Evolutionary conservation across 2,797 vertebrate species (phyloP).

Genomic region (Pelodytes ibericus): DNA sequence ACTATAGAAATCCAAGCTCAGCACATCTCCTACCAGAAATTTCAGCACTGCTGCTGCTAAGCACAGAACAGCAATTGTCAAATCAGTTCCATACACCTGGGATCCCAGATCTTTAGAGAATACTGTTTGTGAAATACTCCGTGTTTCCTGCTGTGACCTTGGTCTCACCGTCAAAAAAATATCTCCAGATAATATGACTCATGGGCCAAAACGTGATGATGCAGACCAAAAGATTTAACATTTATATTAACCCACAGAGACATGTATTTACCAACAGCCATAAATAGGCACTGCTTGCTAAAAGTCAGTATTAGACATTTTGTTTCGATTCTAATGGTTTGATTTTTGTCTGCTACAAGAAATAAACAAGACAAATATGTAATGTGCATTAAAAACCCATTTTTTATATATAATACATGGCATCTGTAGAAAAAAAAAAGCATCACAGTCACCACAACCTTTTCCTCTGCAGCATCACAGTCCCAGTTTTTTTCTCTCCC

Average conservation of each 20-base stretch:
- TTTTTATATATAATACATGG: too few species aligned
- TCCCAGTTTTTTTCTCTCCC: too few species aligned
- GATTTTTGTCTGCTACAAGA: too few species aligned
- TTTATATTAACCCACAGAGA: constrained; percentile 1
- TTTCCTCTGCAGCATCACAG: too few species aligned
- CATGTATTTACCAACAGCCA: not conserved
- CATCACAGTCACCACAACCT: too few species aligned
- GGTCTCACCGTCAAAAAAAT: not conserved
- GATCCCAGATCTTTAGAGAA: constrained; percentile 1
- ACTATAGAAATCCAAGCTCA: not conserved
- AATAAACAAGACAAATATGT: not conserved
- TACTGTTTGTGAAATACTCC: constrained; percentile 6
- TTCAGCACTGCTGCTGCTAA: constrained; percentile 2
- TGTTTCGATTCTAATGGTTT: not conserved
- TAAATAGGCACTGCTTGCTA: not conserved
- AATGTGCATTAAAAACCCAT: too few species aligned
- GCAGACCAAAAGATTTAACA: not conserved
- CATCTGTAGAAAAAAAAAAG: too few species aligned
- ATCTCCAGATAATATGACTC: constrained; percentile 8
- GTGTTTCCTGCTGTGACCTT: constrained; percentile 9
- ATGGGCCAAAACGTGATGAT: not conserved
- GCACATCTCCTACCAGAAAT: constrained; percentile 2
- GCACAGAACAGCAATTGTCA: constrained; percentile 5
- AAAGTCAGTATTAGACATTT: not conserved
- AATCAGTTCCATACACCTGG: constrained; percentile 13